Base-by-base conservation (phyloP, 2,888 invertebrate genomes). In the Allacma fusca region DNA sequence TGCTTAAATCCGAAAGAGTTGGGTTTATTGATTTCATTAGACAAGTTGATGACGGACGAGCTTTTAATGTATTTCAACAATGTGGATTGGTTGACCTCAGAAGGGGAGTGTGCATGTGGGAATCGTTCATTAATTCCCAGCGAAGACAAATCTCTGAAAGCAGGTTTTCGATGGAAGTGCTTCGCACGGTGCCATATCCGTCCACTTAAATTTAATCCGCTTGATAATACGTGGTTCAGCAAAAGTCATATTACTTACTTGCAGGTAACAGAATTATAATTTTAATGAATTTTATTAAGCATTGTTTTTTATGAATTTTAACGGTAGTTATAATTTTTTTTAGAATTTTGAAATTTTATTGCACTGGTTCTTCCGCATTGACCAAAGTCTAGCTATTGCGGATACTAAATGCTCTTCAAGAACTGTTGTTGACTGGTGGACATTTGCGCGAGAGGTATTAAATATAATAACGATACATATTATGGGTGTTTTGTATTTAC, bases 1-100 rank as follows among this genome's bases (percentile, higher is more conserved):
- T 40, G 13, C 40, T 40, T 5, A 40, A 40, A 13, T 5, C 40
- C 13, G 12, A 7, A 23, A 59, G 19, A 59, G 19, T 7, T 19
- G n/a, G 59, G 9, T 59, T 59, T 59, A 59, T n/a, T 13, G 59
- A 59, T 59, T 59, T 59, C 59, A 59, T 59, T 59, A 19, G 59
- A 19, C 5, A 7, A 7, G 59, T 59, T n/a, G 23, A 59, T 7
- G 59, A 59, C 7, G 59, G 19, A 13, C 7, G 19, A 59, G 59
- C 59, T 13, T 21, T 21, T 5, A 7, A 23, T 19, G 7, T 59
- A 13, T 59, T 59, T n/a, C 7, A 23, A 21, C n/a, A 59, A 59
- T 59, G 23, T 23, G 19, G 23, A 59, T 13, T 59, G 19, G 7
- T 59, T 13, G 19, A 59, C 19, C 19, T 59, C 19, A n/a, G 5